A percentile compares a stretch with the other conserved stretches of the same genome.
phyloP scores from a whole-genome alignment of 2,113 vertebrate species.

The Melanotaenia duboulayi region DNA sequence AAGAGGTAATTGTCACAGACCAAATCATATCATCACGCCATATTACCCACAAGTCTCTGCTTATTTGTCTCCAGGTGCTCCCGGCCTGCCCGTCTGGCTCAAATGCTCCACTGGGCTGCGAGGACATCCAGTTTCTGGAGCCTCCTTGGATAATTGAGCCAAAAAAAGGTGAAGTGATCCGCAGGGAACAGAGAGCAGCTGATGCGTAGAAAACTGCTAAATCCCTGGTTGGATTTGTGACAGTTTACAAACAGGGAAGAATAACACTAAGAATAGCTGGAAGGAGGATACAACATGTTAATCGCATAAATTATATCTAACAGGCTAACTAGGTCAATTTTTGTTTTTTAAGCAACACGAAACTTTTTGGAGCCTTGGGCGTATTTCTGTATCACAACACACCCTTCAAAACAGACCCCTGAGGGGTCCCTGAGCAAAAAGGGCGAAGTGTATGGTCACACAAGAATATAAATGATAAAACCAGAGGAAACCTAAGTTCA shows the following conservation, averaged over 20 bases:
- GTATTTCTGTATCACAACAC: too few species aligned
- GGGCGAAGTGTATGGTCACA: too few species aligned
- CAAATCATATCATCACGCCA: slow-evolving; percentile 13
- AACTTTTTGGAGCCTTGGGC: too few species aligned
- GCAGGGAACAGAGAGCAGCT: slow-evolving; percentile 21
- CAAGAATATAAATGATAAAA: too few species aligned
- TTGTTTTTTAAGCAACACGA: too few species aligned
- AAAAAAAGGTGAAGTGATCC: neutral
- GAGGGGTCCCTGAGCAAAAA: too few species aligned
- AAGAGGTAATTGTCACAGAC: neutral
- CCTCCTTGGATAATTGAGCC: slow-evolving; percentile 1
- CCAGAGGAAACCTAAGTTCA: too few species aligned
- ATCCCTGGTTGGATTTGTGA: slow-evolving; percentile 17
- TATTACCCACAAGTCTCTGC: slow-evolving; percentile 59
- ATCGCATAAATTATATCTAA: too few species aligned
- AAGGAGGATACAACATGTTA: too few species aligned
- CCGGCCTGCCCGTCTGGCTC: slow-evolving; percentile 26
- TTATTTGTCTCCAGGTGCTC: slow-evolving; percentile 51
- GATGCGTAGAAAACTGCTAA: slow-evolving; percentile 24
- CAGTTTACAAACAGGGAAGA: slow-evolving; percentile 18
- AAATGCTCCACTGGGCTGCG: slow-evolving; percentile 10
- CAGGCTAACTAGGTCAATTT: too few species aligned
- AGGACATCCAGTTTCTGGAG: slow-evolving; percentile 18
- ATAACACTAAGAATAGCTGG: too few species aligned
- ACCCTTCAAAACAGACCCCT: too few species aligned